Evolutionary conservation across 2,113 vertebrate species (phyloP).

Genomic region (Pampusana beccarii): DNA sequence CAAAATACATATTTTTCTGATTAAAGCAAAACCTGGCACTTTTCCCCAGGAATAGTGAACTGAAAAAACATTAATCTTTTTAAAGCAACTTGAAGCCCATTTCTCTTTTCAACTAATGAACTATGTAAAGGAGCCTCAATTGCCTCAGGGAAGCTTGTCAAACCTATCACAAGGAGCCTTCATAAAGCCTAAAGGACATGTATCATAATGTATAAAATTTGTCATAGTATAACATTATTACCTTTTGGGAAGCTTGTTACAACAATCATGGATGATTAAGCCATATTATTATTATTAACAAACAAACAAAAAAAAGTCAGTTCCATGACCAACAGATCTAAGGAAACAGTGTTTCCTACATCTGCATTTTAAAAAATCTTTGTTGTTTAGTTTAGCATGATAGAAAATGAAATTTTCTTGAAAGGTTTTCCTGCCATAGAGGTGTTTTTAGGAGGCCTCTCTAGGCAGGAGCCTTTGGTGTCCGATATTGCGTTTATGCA

Average conservation of each 20-base stretch:
- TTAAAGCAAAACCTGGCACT: background rate
- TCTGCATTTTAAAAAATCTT: background rate
- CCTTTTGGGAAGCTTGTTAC: slow-evolving; percentile 38
- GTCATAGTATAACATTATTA: slow-evolving; percentile 42
- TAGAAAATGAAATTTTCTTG: background rate
- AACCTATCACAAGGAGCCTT: slow-evolving; percentile 28
- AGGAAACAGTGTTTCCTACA: background rate
- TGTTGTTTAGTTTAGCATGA: background rate
- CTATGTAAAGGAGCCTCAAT: slow-evolving; percentile 35
- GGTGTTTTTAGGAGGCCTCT: background rate
- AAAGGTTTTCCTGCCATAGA: background rate
- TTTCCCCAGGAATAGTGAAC: background rate
- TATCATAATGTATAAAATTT: slow-evolving; percentile 50
- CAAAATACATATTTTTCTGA: background rate
- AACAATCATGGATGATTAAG: slow-evolving; percentile 26
- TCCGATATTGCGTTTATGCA: background rate
- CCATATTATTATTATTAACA: background rate
- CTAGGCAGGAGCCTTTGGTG: background rate
- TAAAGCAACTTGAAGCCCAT: slow-evolving; percentile 36
- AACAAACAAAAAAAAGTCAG: background rate
- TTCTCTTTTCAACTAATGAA: slow-evolving; percentile 45
- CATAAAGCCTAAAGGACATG: slow-evolving; percentile 45
- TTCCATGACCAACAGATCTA: background rate
- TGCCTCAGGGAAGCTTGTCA: slow-evolving; percentile 52
- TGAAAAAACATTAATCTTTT: slow-evolving; percentile 11